phyloP scores from a whole-genome alignment of 2,113 vertebrate species.

The Neodontobutis hainanensis region DNA sequence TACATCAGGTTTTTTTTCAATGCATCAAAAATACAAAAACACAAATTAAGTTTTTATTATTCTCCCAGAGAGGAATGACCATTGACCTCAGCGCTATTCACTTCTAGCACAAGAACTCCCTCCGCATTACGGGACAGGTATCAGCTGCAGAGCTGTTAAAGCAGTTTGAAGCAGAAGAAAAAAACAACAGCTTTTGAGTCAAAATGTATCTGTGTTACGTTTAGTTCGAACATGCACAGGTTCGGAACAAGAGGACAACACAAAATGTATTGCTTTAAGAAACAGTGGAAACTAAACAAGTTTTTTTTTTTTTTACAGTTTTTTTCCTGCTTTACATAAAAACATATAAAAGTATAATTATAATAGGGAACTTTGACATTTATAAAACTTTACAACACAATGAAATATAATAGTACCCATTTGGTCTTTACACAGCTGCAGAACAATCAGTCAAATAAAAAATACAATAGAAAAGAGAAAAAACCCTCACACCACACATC shows the following conservation, averaged over 20 bases:
- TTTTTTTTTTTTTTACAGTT: constrained; percentile 33
- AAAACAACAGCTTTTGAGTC: constrained; percentile 43
- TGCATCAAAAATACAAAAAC: constrained; percentile 2
- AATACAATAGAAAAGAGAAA: constrained; percentile 6
- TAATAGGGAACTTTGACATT: constrained; percentile 65
- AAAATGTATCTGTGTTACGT: constrained; percentile 39
- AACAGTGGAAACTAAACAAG: constrained; percentile 50
- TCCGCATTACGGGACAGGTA: constrained; percentile 54
- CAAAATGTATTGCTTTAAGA: constrained; percentile 65
- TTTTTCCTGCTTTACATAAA: constrained; percentile 68
- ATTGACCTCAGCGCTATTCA: constrained; percentile 6
- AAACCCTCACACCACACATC: neutral
- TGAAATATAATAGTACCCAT: constrained; percentile 77
- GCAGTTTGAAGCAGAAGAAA: constrained; percentile 33
- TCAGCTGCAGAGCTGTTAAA: constrained; percentile 24
- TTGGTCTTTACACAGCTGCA: constrained; percentile 69
- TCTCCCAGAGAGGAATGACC: neutral
- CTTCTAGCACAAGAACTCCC: constrained; percentile 54
- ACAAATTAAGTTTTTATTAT: neutral
- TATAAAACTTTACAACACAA: constrained; percentile 81
- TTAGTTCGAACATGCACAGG: constrained; percentile 61
- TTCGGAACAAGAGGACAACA: constrained; percentile 45
- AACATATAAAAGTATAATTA: constrained; percentile 79
- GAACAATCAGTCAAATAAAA: constrained; percentile 53
- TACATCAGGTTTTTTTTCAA: neutral